Evolutionary conservation across 2,113 vertebrate species (phyloP).

Genomic region (Solea senegalensis): DNA sequence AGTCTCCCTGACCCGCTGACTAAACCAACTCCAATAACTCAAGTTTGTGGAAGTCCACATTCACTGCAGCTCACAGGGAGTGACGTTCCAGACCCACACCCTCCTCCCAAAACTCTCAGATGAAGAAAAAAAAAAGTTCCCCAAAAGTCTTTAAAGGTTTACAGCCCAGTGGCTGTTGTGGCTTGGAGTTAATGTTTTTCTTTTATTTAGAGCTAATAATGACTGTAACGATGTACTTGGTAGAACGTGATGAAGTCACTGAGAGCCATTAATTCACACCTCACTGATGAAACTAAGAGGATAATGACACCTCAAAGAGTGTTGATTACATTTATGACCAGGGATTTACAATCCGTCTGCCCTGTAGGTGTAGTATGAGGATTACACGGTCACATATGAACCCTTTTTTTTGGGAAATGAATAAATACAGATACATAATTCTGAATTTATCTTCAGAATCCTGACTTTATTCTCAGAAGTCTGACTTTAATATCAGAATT

Average conservation of each 20-base stretch:
- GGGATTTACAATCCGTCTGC: conserved; percentile 52
- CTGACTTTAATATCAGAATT: too few relatives aligned
- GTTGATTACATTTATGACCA: conserved; percentile 51
- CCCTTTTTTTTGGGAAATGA: too few relatives aligned
- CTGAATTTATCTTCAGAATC: too few relatives aligned
- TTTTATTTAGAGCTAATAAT: conserved; percentile 26
- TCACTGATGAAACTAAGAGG: conserved; percentile 52
- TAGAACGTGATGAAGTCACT: conserved; percentile 34
- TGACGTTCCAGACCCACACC: conserved; percentile 67
- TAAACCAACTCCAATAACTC: conserved; percentile 53
- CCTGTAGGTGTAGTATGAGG: neutral
- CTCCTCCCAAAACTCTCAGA: conserved; percentile 46
- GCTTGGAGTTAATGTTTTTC: neutral
- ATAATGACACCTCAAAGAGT: conserved; percentile 24
- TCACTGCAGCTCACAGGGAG: conserved; percentile 64
- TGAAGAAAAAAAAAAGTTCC: neutral
- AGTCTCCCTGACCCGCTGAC: conserved; percentile 42
- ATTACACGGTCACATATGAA: too few relatives aligned
- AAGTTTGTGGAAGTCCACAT: conserved; percentile 74
- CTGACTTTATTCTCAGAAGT: too few relatives aligned
- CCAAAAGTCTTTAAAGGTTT: neutral
- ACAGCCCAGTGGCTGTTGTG: neutral
- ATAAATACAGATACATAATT: too few relatives aligned
- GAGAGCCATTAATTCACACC: conserved; percentile 51
- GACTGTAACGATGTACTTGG: neutral